Base-by-base conservation (phyloP, 2,888 invertebrate species). In the Caenorhabditis uteleia region DNA sequence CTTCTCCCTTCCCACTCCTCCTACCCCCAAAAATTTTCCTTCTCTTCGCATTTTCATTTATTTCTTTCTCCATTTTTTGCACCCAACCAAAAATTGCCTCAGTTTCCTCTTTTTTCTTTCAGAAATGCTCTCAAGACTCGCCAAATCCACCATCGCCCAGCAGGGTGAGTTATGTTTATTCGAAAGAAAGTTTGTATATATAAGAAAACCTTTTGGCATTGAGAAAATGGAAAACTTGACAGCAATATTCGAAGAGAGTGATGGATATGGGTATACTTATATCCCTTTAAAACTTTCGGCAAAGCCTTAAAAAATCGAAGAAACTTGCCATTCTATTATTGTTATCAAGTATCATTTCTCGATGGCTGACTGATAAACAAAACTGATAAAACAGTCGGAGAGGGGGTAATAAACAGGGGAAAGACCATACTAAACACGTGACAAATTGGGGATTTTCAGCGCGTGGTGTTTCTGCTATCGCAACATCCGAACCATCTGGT, bases 401-500 rank as follows among this genome's bases (percentile, higher is more conserved):
- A n/a, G n/a, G n/a, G 16, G 34, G 6, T 45, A 44, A 48, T 49
- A 31, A 44, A 46, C 29, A 42, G 44, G 45, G 26, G 29, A 46
- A 51, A 46, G 38, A 51, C 47, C 42, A 53, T 29, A 33, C 39
- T 46, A 50, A 47, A 42, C 25, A 40, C 10, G 12, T 27, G 44
- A 25, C 16, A 43, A 43, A 1, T 29, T 8, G 3, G 4, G 12
- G n/a, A 29, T 50, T 62, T 58, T 33, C 59, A 66, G 68, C 42
- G 25, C 62, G 71, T 25, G 53, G 56, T 38, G 48, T 62, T n/a
- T 51, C 57, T 10, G 48, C 65, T 5, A 67, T 80, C 36, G 80
- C 80, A 16, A 67, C 67, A 29, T 36, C 48, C 14, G 82, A 81
- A 60, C 81, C 80, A 23, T 39, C 59, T 12, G 67, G 56, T 8